Evolutionary conservation across 1,140 invertebrate species (phyloP), one percentile per base, ranked within the genome.

Genomic region (Zaprionus ornatus): DNA sequence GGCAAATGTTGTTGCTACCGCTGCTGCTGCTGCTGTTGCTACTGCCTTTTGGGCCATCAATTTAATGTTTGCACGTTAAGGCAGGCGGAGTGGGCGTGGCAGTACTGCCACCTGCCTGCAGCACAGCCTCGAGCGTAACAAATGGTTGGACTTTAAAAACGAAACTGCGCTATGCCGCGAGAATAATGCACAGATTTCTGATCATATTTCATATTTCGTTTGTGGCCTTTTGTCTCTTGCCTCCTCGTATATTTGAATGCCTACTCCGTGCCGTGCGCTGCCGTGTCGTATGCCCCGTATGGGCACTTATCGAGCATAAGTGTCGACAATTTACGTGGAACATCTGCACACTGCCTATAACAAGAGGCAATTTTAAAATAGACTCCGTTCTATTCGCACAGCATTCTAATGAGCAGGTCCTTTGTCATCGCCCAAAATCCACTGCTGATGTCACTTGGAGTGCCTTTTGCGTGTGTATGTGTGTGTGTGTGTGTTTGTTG

Each of bases 281-380:
- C 40, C 29, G 40, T 57, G 52, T 61, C 40, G 61, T 68, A 32
- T 32, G 69, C 63, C 62, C 50, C 42, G 40, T 50, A 88, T 80
- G 54, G 67, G 62, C 78, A 87, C 83, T 87, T 87, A 87, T 87
- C 83, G 83, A 78, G 84, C 84, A 87, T 80, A 87, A 87, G 84
- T 88, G 84, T 77, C 19, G 80, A 69, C 80, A 87, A 80, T 87
- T 87, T 82, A 77, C 74, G 52, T 17, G 61, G 70, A 86, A 50
- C 80, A 88, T 74, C 80, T 86, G 84, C 67, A 52, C 57, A 32
- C 40, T 27, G 64, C 48, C 75, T 37, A 69, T 55, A 32, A 66
- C 68, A 52, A 35, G 35, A 61, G 62, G 35, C 74, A 71, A 76
- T 79, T 79, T 71, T 72, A 79, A 79, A 79, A 59, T 68, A 61